Evolutionary conservation across 2,797 vertebrate species (phyloP).

Genomic region (Xiphophorus birchmanni): DNA sequence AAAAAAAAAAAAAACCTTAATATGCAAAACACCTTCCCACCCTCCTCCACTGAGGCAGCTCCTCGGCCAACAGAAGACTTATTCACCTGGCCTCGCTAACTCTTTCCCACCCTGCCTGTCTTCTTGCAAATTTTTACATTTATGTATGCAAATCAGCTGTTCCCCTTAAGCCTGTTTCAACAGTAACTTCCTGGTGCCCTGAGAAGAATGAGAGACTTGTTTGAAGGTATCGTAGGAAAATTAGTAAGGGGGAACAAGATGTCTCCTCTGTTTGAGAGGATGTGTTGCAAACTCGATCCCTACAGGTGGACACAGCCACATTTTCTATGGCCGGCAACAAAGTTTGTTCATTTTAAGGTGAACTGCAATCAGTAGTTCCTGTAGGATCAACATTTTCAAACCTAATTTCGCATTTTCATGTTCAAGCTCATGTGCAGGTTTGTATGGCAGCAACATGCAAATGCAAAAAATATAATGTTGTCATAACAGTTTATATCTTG

Average conservation of each 20-base stretch:
- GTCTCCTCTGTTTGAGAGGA: constrained; percentile 11
- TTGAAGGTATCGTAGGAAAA: constrained; percentile 39
- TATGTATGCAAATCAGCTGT: constrained; percentile 78
- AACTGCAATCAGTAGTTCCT: background rate
- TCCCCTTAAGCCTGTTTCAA: constrained; percentile 67
- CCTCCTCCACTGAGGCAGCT: constrained; percentile 49
- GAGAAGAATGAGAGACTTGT: constrained; percentile 68
- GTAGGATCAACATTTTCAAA: background rate
- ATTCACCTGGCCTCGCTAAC: constrained; percentile 74
- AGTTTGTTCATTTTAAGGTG: background rate
- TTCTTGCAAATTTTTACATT: constrained; percentile 82
- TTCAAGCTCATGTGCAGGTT: background rate
- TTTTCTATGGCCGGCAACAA: background rate
- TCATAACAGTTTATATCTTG: background rate
- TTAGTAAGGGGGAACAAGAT: background rate
- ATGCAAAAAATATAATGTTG: background rate
- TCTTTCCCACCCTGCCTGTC: constrained; percentile 70
- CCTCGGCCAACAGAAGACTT: constrained; percentile 79
- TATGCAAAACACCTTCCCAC: constrained; percentile 77
- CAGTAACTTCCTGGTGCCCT: constrained; percentile 71
- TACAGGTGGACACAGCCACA: background rate
- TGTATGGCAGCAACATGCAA: background rate
- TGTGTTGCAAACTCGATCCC: constrained; percentile 7
- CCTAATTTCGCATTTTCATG: background rate
- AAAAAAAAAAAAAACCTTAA: constrained; percentile 69